A percentile compares a stretch with the other conserved stretches of the same genome.
phyloP scores from a whole-genome alignment of 35 echinoderm and acorn worm genomes.

The Apostichopus parvimensis region DNA sequence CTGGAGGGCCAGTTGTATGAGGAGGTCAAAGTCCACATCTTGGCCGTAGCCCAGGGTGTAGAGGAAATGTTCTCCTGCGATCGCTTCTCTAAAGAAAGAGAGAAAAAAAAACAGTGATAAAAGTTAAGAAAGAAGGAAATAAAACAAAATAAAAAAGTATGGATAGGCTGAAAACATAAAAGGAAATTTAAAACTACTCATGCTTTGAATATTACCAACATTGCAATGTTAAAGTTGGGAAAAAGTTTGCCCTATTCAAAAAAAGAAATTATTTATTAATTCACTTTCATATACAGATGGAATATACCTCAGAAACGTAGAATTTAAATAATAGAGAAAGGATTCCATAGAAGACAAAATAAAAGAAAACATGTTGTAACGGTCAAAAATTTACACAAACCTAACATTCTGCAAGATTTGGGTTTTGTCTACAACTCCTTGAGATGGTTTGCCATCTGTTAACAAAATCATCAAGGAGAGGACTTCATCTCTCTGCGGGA shows the following conservation, averaged over 20 bases:
- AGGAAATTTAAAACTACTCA: too few relatives aligned
- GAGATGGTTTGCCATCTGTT: constrained; percentile 84
- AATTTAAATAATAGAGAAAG: too few relatives aligned
- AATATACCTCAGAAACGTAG: too few relatives aligned
- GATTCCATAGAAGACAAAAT: too few relatives aligned
- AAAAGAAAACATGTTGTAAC: not conserved
- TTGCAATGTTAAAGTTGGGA: too few relatives aligned
- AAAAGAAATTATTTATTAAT: too few relatives aligned
- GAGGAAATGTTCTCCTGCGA: constrained; percentile 69
- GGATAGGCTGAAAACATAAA: too few relatives aligned
- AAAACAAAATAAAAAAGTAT: too few relatives aligned
- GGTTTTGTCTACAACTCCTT: constrained; percentile 59
- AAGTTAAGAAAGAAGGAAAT: not conserved
- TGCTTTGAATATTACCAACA: too few relatives aligned
- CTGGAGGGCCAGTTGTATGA: constrained; percentile 72
- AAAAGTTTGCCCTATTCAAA: too few relatives aligned
- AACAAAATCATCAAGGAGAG: constrained; percentile 82
- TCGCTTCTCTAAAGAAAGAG: constrained; percentile 46
- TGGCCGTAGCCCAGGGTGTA: constrained; percentile 83
- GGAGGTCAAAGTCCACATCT: constrained; percentile 83
- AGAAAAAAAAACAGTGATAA: not conserved
- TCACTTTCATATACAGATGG: too few relatives aligned
- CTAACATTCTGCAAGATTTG: constrained; percentile 64
- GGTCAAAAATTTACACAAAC: not conserved
- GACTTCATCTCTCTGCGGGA: constrained; percentile 57